A percentile compares a stretch with the other conserved stretches of the same genome.
phyloP scores from a whole-genome alignment of 2,113 vertebrate species.

The Bostrychus sinensis region DNA sequence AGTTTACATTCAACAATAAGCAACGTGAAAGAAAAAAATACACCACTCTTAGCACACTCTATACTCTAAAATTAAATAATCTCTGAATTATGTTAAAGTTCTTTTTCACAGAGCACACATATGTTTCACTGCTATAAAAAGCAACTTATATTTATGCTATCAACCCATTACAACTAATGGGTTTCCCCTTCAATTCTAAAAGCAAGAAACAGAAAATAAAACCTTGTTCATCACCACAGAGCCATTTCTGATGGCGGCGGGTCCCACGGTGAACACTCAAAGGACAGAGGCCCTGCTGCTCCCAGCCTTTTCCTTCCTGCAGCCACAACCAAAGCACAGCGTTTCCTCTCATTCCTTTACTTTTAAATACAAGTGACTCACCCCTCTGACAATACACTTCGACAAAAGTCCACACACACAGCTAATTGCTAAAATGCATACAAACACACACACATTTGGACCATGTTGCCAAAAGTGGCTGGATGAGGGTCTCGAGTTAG shows the following conservation, averaged over 20 bases:
- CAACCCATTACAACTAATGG: not conserved
- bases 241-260: conserved; percentile 8
- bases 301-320: conserved; percentile 80
- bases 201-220: not conserved
- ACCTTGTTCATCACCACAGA: not conserved
- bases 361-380: conserved; percentile 31
- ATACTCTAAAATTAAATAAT: too few species aligned
- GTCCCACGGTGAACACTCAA: conserved; percentile 65
- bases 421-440: not conserved
- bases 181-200: not conserved
- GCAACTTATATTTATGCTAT: too few species aligned
- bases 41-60: too few species aligned
- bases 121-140: too few species aligned
- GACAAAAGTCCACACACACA: conserved; percentile 18
- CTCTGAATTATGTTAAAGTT: too few species aligned
- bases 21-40: too few species aligned
- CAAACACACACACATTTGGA: conserved; percentile 24
- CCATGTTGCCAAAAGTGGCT: conserved; percentile 65
- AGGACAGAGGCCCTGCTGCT: conserved; percentile 43
- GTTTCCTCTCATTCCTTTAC: conserved; percentile 46
- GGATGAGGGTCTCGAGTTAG: conserved; percentile 44
- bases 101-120: too few species aligned
- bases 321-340: conserved; percentile 48
- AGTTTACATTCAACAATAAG: too few species aligned
- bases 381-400: conserved; percentile 14